Conservation (phyloP, 2,797 vertebrate genomes). For the Coranthus polyacanthus region DNA sequence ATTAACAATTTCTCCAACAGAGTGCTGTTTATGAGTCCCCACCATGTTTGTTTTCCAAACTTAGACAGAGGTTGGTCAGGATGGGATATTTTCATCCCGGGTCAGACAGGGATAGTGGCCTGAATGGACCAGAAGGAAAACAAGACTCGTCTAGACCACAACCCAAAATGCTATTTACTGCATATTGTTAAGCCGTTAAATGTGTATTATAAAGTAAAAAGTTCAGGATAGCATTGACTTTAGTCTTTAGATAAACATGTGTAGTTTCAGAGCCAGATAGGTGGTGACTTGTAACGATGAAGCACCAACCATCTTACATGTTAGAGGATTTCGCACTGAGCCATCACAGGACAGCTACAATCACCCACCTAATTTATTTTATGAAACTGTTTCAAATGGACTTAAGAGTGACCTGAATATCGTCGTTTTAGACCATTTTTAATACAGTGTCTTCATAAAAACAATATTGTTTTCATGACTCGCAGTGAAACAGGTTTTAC, state of each 20-base stretch:
- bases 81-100: slow-evolving; percentile 71
- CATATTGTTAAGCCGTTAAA: slow-evolving; percentile 50
- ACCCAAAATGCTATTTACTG: slow-evolving; percentile 56
- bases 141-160: slow-evolving; percentile 66
- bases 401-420: no score
- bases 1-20: slow-evolving; percentile 43
- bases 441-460: slow-evolving; percentile 2
- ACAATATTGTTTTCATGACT: slow-evolving; percentile 6
- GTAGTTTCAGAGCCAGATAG: no score
- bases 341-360: no score
- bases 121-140: slow-evolving; percentile 58
- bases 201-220: slow-evolving; percentile 22
- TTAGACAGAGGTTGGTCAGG: slow-evolving; percentile 56
- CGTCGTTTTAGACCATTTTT: no score
- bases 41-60: slow-evolving; percentile 66
- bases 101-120: slow-evolving; percentile 58
- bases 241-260: slow-evolving; percentile 11
- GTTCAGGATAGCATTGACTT: slow-evolving; percentile 24
- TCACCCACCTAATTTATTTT: no score
- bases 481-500: neutral
- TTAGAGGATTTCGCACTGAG: no score
- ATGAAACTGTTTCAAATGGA: no score
- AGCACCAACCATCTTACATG: no score
- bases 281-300: no score
- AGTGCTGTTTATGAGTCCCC: slow-evolving; percentile 52